Percentiles rank a stretch among this genome's conserved stretches.
These are phyloP conservation scores for Rhaphigaster nebulosa DNA, from an alignment of 2,888 invertebrate genomes.

Conservation along the genomic window DNA sequence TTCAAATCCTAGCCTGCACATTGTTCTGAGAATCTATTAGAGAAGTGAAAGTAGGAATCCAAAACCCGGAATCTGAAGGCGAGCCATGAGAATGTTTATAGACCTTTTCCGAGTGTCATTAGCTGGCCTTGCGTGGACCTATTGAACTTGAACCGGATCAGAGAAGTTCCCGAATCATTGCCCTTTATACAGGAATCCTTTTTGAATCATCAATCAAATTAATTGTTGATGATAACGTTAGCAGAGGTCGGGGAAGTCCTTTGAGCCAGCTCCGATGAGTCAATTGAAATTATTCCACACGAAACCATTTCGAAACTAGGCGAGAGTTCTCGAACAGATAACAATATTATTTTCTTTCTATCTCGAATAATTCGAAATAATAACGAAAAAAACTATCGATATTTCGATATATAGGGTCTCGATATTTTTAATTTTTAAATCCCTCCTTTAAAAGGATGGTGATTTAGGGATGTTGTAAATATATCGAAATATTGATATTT, in stretches of 20 bases:
- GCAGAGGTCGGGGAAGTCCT: not conserved
- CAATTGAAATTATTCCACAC: not conserved
- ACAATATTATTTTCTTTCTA: no score
- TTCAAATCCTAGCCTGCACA: not conserved
- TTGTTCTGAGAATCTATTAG: not conserved
- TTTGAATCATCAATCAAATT: not conserved
- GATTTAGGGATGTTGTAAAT: no score
- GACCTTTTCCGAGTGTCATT: conserved; percentile 5
- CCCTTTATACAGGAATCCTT: not conserved
- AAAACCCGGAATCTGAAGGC: not conserved
- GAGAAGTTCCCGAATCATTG: conserved; percentile 19
- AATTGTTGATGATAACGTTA: not conserved
- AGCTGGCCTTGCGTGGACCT: not conserved
- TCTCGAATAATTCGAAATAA: no score
- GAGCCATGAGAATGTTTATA: not conserved
- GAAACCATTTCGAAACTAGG: not conserved
- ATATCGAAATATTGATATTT: no score
- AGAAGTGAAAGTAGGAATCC: not conserved
- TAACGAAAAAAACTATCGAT: no score
- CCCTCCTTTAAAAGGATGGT: no score
- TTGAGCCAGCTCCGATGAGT: not conserved
- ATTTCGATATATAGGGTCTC: no score
- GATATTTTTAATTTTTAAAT: no score
- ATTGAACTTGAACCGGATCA: conserved; percentile 10
- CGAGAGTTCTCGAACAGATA: not conserved